Evolutionary conservation across 2,797 vertebrate genomes (phyloP).

Genomic region (Coccyzus lansbergi): DNA sequence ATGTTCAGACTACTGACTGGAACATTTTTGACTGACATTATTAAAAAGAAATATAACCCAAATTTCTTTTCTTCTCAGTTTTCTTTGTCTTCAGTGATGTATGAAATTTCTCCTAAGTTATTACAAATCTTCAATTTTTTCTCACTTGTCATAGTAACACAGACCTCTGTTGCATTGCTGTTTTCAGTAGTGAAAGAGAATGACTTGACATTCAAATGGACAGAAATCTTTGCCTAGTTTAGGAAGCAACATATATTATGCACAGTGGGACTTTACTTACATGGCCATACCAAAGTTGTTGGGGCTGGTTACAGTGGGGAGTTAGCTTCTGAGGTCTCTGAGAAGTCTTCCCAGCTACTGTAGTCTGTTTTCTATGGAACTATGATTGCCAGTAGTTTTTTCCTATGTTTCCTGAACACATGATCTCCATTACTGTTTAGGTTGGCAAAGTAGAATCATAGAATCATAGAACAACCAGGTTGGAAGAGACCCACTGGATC

Average conservation of each 20-base stretch:
- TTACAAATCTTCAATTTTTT: conserved; percentile 61
- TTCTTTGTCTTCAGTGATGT: conserved; percentile 68
- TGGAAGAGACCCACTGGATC: no score
- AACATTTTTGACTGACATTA: conserved; percentile 60
- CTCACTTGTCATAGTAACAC: neutral
- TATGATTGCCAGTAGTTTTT: neutral
- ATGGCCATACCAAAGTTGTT: neutral
- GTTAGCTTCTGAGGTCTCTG: neutral
- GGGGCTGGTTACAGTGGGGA: neutral
- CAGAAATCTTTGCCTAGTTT: conserved; percentile 11
- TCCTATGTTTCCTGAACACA: neutral
- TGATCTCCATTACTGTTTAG: neutral
- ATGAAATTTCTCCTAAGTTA: conserved; percentile 70
- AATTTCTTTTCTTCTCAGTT: conserved; percentile 62
- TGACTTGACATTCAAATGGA: neutral
- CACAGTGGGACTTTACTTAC: neutral
- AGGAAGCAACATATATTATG: neutral
- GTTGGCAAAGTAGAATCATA: neutral
- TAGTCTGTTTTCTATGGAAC: neutral
- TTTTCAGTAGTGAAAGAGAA: conserved; percentile 22
- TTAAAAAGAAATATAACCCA: conserved; percentile 57
- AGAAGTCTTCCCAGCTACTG: neutral
- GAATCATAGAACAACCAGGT: no score
- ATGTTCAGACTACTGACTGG: conserved; percentile 54
- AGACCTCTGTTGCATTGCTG: neutral